Evolutionary conservation across 2,888 invertebrate species (phyloP).

Genomic region (Clepsis dumicolana): DNA sequence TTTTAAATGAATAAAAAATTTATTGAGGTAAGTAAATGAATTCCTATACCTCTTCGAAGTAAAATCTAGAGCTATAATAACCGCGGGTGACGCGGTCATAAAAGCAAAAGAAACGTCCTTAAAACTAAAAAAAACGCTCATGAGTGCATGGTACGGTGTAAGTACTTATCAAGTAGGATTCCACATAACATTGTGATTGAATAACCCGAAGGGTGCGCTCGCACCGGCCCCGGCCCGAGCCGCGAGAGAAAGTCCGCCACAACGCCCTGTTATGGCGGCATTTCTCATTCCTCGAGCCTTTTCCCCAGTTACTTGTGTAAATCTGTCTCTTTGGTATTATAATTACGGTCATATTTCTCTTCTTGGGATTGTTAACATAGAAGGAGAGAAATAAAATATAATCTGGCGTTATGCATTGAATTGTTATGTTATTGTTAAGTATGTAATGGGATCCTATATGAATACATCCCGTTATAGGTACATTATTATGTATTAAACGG

Average conservation of each 20-base stretch:
- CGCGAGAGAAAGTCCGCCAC: conserved; percentile 72
- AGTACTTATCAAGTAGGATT: conserved; percentile 5
- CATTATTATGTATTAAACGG: too few relatives aligned
- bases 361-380: conserved; percentile 47
- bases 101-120: background rate
- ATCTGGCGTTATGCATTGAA: conserved; percentile 33
- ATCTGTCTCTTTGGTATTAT: conserved; percentile 63
- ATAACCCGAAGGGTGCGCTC: conserved; percentile 50
- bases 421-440: conserved; percentile 32
- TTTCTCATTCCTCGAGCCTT: conserved; percentile 77
- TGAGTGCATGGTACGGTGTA: too few relatives aligned
- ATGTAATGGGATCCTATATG: background rate
- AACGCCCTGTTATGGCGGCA: conserved; percentile 78
- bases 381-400: conserved; percentile 29
- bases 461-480: background rate
- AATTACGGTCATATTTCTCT: conserved; percentile 53
- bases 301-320: conserved; percentile 74
- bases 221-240: conserved; percentile 56
- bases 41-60: too few relatives aligned
- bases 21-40: too few relatives aligned
- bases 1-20: too few relatives aligned
- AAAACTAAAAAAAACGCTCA: background rate
- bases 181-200: conserved; percentile 45
- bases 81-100: too few relatives aligned
- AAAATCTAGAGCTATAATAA: too few relatives aligned